phyloP scores from a whole-genome alignment of 2,113 vertebrate species.

The Paracyprichromis sp. region DNA sequence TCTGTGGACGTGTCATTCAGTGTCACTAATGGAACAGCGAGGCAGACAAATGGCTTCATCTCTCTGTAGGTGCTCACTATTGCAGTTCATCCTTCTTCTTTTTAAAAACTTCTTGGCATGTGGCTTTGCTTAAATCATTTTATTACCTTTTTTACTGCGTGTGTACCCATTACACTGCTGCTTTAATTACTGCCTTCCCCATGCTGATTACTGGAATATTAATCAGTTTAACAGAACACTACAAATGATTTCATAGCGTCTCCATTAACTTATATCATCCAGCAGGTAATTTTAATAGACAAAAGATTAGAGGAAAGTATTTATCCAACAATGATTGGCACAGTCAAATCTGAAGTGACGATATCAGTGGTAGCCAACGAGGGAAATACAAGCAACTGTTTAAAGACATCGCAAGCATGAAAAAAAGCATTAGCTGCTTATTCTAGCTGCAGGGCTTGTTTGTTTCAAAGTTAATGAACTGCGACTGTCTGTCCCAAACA shows the following conservation, averaged over 20 bases:
- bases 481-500: not conserved
- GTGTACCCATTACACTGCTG: not conserved
- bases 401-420: not conserved
- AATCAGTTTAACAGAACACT: not conserved
- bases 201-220: not conserved
- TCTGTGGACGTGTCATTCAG: conserved; percentile 28
- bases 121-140: not conserved
- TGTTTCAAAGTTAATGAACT: not conserved
- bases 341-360: not conserved
- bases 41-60: not conserved
- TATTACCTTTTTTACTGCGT: not conserved
- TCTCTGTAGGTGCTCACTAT: not conserved
- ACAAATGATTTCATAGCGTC: not conserved
- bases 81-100: not conserved
- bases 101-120: not conserved
- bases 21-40: not conserved
- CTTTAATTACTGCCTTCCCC: not conserved
- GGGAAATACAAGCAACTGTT: not conserved
- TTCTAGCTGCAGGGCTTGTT: not conserved
- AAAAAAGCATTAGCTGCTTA: not conserved
- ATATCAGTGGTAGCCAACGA: not conserved
- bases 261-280: not conserved
- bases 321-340: not conserved
- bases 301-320: not conserved
- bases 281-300: not conserved